Evolutionary conservation across 2,113 vertebrate species (phyloP).

Genomic region (Hystrix cristata): DNA sequence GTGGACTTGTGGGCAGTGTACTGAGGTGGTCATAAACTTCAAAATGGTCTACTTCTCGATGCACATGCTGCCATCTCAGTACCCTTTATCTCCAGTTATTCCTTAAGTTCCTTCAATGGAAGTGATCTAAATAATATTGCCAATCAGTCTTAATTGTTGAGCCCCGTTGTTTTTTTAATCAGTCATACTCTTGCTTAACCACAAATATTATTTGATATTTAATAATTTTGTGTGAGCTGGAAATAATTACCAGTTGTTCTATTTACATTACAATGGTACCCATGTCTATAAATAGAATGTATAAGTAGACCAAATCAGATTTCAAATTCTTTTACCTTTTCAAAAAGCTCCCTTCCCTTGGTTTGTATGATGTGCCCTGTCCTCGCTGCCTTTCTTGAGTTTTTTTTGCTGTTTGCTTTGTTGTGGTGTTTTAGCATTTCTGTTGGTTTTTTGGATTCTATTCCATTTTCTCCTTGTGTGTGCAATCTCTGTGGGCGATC

Average conservation of each 20-base stretch:
- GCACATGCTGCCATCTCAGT: neutral
- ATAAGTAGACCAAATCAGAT: neutral
- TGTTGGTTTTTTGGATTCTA: neutral
- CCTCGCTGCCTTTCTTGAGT: neutral
- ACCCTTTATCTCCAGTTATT: neutral
- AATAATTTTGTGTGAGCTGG: neutral
- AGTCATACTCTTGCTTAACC: neutral
- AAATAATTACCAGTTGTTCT: neutral
- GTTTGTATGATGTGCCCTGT: neutral
- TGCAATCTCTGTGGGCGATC: neutral
- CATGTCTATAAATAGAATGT: neutral
- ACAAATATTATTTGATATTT: neutral
- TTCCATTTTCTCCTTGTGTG: neutral
- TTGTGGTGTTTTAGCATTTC: neutral
- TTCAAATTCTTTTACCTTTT: neutral
- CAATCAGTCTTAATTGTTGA: neutral
- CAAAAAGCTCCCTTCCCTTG: neutral
- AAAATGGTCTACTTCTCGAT: neutral
- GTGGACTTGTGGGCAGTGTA: neutral
- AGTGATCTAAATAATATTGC: neutral
- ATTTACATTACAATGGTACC: neutral
- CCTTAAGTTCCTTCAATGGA: neutral
- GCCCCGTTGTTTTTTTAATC: neutral
- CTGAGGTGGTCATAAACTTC: neutral
- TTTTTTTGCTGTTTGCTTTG: neutral